phyloP scores from a whole-genome alignment of 2,888 invertebrate species.

The Meteorus colon region DNA sequence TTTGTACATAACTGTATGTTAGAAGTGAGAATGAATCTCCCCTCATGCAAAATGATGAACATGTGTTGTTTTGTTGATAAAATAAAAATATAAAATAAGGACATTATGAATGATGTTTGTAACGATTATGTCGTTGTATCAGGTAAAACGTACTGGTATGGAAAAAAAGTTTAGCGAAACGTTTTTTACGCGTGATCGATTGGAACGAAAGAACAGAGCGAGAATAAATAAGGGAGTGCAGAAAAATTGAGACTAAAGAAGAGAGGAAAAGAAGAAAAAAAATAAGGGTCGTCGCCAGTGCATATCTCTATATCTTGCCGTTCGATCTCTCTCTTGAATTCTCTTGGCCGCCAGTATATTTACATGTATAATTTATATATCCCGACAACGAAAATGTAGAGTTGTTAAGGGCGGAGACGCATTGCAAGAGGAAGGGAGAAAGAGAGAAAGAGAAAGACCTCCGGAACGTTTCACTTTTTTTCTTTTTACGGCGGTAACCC shows the following conservation, averaged over 20 bases:
- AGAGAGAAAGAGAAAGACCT: not conserved
- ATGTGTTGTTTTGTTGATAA: not conserved
- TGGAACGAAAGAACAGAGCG: conserved; percentile 17
- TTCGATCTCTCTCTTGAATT: conserved; percentile 62
- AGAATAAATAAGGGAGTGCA: too few relatives aligned
- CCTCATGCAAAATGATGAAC: not conserved
- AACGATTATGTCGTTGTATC: conserved; percentile 28
- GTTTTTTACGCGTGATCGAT: conserved; percentile 27
- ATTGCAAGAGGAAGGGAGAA: not conserved
- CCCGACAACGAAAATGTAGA: conserved; percentile 51
- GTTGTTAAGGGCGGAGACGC: conserved; percentile 45
- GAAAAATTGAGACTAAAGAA: conserved; percentile 19
- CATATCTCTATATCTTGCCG: conserved; percentile 67
- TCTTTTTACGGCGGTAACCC: conserved; percentile 46
- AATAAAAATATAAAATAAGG: not conserved
- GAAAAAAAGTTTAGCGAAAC: conserved; percentile 36
- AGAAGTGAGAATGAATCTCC: not conserved
- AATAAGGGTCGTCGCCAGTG: conserved; percentile 61
- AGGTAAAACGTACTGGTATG: conserved; percentile 1
- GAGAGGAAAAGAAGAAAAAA: conserved; percentile 40
- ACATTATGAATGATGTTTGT: conserved; percentile 23
- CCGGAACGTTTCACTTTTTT: conserved; percentile 25
- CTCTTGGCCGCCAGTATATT: conserved; percentile 65
- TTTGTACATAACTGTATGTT: not conserved
- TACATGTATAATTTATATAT: conserved; percentile 72